Evolutionary conservation across 2,797 vertebrate genomes (phyloP), one percentile per base, ranked within the genome.

Genomic region (Echiichthys vipera): DNA sequence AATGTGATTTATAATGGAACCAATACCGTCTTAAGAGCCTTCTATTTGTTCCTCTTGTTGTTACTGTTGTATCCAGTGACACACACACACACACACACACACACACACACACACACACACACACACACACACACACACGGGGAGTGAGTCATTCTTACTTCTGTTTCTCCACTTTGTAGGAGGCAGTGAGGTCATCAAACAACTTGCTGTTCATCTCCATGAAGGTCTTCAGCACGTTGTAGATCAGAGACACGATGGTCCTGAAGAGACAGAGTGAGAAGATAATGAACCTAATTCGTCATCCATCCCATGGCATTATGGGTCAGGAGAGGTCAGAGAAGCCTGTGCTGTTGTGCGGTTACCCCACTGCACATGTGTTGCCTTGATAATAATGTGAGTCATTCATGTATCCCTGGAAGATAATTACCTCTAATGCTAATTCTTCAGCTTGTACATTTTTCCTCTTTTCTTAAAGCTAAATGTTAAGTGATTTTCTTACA

Each of bases 131-230:
- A n/a, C 72, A 47, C 53, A 36, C 70, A 80, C 47, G 67, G 39
- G 11, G 24, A 50, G 74, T 85, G 87, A 88, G 76, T 89, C 87
- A 84, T 11, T 93, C 96, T 95, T 91, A 98, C 97, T 97, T 96
- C 93, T 98, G 96, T 87, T 96, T 97, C 84, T 97, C 97, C 90
- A 97, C 95, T 92, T 98, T 98, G 93, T 98, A 98, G 80, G 96
- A 96, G 87, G 96, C 95, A 34, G 97, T 97, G 86, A 97, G 96
- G 81, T 97, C 96, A 83, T 97, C 96, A 69, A 97, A 98, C 55
- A 98, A 95, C 80, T 96, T 96, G 80, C 96, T 96, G 61, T 98
- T 97, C 96, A 97, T 98, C 93, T 98, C 96, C 97, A 97, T 97
- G 89, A 98, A 97, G 57, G 97, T 97, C 90, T 97, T 97, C 77